phyloP scores from a whole-genome alignment of 2,113 vertebrate genomes.

The Perca schrenkii region DNA sequence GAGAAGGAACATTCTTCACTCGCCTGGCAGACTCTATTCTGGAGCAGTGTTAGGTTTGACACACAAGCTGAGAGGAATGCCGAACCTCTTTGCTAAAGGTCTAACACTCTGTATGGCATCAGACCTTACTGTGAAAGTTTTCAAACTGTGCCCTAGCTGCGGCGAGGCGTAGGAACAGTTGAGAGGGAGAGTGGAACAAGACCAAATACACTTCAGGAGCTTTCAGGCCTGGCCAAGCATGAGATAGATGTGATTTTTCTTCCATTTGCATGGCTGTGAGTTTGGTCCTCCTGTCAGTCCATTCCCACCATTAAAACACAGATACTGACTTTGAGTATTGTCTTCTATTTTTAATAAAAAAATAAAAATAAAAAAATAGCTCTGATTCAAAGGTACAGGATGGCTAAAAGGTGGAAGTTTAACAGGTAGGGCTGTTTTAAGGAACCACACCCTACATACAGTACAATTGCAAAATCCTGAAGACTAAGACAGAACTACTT shows the following conservation, averaged over 20 bases:
- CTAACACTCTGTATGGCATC: constrained; percentile 46
- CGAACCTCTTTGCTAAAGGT: constrained; percentile 69
- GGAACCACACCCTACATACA: constrained; percentile 37
- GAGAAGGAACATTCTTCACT: constrained; percentile 63
- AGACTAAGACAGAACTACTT: neutral
- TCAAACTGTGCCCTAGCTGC: constrained; percentile 27
- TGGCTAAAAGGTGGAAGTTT: neutral
- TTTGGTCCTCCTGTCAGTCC: constrained; percentile 6
- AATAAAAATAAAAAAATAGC: neutral
- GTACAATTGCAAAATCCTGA: neutral
- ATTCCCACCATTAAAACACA: constrained; percentile 2
- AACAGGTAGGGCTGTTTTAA: constrained; percentile 61
- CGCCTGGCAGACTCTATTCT: constrained; percentile 57
- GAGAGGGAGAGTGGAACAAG: constrained; percentile 47
- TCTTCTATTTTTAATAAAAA: neutral
- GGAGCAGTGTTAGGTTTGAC: constrained; percentile 66
- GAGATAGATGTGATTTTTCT: constrained; percentile 47
- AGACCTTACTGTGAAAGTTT: constrained; percentile 71
- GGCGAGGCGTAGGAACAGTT: constrained; percentile 24
- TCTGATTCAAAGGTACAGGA: neutral
- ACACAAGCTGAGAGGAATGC: constrained; percentile 73
- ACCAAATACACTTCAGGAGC: constrained; percentile 34
- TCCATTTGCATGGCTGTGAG: constrained; percentile 11
- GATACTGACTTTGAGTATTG: neutral
- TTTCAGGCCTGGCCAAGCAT: constrained; percentile 56